Evolutionary conservation across 37 sponge, comb jelly and placozoan genomes (phyloP), one percentile per base, ranked within the genome.

Genomic region (Dysidea cf. avara): DNA sequence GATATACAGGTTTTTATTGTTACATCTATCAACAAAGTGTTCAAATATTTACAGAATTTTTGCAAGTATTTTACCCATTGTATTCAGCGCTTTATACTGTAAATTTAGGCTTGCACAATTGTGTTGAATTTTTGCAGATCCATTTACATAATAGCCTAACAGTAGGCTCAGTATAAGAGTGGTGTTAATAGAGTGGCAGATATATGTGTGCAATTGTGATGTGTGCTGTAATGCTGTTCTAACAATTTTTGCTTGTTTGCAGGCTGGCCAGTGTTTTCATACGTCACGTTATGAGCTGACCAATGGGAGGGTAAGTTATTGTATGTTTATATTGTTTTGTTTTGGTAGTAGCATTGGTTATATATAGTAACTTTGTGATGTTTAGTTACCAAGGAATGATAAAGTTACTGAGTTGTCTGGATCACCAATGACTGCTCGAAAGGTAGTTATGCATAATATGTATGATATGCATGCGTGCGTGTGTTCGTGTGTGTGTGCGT

Each of bases 371-470:
- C 46, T 9, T 9, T 43, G 5, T 43, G 46, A 12, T 43, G 9
- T 43, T 5, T 43, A 85, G 85, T 64, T 85, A 34, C 85, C 85
- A 31, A 51, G 56, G 33, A 85, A 78, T 66, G 79, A 85, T 35
- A 77, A 78, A 29, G 68, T 85, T 18, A 59, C 36, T n/a, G 60
- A 29, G 7, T 49, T 79, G 46, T 78, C 71, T 56, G 72, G 74
- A 17, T 72, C 85, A 25, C 85, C 85, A 32, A 85, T 85, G 85
- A 37, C 79, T 12, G 72, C 74, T 4, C 77, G 78, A 63, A 85
- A 85, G 60, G 68, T 85, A 43, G 9, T 5, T 43, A 43, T 43
- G 46, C 46, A 43, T 43, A 12, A 12, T 43, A 9, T 43, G 46
- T 43, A 9, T 43, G 46, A 12, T 5, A 12, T 5, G 46, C 9